Evolutionary conservation across 92 coral and sea anemone genomes (phyloP), one percentile per base, ranked within the genome.

Genomic region (Virgularia gustaviana): DNA sequence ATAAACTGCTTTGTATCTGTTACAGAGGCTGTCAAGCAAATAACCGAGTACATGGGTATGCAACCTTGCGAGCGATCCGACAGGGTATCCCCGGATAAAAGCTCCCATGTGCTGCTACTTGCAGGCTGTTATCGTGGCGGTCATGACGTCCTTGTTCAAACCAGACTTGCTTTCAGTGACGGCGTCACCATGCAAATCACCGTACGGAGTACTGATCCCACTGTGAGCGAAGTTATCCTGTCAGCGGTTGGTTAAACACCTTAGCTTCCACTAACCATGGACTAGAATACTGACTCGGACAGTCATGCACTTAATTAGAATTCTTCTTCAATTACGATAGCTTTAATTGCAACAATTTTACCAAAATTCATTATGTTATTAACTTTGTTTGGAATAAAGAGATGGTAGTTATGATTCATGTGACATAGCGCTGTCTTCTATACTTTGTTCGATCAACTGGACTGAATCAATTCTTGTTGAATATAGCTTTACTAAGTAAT

Each of bases 91-190:
- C 81, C 90, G 62, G 98, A 91, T 31, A 89, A 87, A 81, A 89
- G 90, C 70, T 86, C 98, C 19, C 98, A 92, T 65, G 90, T 89
- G 27, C 81, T 92, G 43, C 81, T 92, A 32, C 72, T 92, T 18
- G 98, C 98, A 49, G 98, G 98, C 53, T 96, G 90, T 66, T 92
- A 86, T 74, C 92, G 98, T 8, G 98, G 98, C 19, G 96, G 96
- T 3, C 88, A 82, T 57, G 98, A 92, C 57, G 98, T 92, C 63
- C 85, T 92, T 29, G 98, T 92, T 23, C 90, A 87, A 24, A 81
- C 98, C 22, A 88, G 96, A 9, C 90, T 92, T 53, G 98, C 98
- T 45, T 89, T 89, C 85, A 91, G 90, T 38, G 96, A 92, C 51
- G 98, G 98, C 20, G 98, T 92, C 51, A 92, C 98, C 25, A 92